Conservation (phyloP, 2,888 invertebrate species). For the Ophion obscuratus region DNA sequence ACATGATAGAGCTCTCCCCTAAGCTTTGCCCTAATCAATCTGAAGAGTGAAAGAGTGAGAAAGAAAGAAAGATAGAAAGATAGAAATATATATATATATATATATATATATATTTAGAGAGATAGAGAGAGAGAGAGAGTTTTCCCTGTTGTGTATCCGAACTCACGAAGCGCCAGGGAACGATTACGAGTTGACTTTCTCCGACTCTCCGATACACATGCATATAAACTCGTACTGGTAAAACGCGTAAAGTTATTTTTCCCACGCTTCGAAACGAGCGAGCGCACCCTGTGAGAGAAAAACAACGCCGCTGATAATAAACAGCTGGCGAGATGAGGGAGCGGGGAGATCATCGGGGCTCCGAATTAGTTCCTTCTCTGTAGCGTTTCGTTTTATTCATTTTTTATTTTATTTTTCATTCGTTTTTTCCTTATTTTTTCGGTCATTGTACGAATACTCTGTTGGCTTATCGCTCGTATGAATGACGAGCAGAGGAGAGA, state of each 20-base stretch:
- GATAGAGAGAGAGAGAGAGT: conserved; percentile 12
- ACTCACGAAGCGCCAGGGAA: conserved; percentile 20
- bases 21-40: too few relatives aligned
- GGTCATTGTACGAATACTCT: conserved; percentile 12
- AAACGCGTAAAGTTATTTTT: conserved; percentile 3
- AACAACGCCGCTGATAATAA: conserved; percentile 30
- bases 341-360: too few relatives aligned
- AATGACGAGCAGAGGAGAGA: background rate
- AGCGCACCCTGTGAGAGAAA: too few relatives aligned
- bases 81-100: too few relatives aligned
- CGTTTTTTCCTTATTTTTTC: too few relatives aligned
- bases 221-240: conserved; percentile 2
- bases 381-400: too few relatives aligned
- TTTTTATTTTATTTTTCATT: too few relatives aligned
- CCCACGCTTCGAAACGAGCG: conserved; percentile 35
- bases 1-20: too few relatives aligned
- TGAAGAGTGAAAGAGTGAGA: too few relatives aligned
- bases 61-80: too few relatives aligned
- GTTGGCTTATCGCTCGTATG: conserved; percentile 36
- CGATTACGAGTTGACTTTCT: conserved; percentile 65
- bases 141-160: conserved; percentile 5
- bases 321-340: conserved; percentile 14
- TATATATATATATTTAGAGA: too few relatives aligned
- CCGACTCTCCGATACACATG: conserved; percentile 39
- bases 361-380: too few relatives aligned